phyloP scores from a whole-genome alignment of 2,113 vertebrate genomes.

The Aspiorhynchus laticeps region DNA sequence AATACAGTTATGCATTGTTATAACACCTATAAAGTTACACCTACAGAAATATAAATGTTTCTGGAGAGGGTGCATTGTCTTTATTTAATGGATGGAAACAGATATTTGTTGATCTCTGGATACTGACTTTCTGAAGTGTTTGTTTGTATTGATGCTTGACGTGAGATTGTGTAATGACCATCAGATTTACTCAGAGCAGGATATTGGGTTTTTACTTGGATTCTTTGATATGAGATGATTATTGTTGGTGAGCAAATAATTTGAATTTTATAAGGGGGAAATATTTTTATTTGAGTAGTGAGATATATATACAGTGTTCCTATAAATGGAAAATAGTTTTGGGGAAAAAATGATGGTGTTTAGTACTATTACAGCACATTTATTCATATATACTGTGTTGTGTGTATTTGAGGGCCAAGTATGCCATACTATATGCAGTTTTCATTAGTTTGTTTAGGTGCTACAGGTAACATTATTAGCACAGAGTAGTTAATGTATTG shows the following conservation, averaged over 20 bases:
- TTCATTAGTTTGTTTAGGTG: conserved; percentile 43
- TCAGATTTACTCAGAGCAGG: conserved; percentile 26
- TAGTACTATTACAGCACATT: conserved; percentile 57
- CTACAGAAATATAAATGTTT: conserved; percentile 15
- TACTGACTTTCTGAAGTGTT: conserved; percentile 14
- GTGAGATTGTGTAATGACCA: conserved; percentile 8
- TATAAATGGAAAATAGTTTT: conserved; percentile 58
- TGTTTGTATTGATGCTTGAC: conserved; percentile 22
- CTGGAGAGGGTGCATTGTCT: neutral
- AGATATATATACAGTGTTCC: conserved; percentile 58
- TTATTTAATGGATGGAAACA: conserved; percentile 18
- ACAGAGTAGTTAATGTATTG: conserved; percentile 38
- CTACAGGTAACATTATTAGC: conserved; percentile 46
- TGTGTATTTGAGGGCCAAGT: conserved; percentile 39
- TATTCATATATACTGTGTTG: conserved; percentile 47
- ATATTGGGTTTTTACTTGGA: conserved; percentile 49
- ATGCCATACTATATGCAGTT: conserved; percentile 53
- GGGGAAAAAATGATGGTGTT: conserved; percentile 45
- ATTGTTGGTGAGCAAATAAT: conserved; percentile 49
- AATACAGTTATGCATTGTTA: conserved; percentile 6
- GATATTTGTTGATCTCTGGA: neutral
- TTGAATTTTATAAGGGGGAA: conserved; percentile 81
- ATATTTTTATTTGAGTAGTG: conserved; percentile 74
- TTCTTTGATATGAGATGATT: conserved; percentile 53
- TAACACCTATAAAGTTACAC: neutral